These are phyloP conservation scores for Teleogryllus oceanicus DNA, from an alignment of 2,888 invertebrate species.

Conservation along the genomic window DNA sequence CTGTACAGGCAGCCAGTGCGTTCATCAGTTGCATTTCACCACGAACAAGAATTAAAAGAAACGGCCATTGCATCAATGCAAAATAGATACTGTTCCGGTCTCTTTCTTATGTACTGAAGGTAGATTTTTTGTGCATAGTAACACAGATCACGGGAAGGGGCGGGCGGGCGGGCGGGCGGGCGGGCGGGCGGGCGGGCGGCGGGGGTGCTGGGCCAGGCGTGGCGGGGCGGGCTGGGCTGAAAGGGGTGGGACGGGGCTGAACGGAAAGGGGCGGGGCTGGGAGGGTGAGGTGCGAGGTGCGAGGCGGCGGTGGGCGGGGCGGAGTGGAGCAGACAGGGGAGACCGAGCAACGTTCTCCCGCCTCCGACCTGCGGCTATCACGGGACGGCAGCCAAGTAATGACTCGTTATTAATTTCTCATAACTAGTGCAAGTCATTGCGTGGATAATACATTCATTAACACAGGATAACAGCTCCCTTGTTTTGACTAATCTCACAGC, in stretches of 20 bases:
- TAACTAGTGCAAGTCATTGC: conserved; percentile 6
- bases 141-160: not conserved
- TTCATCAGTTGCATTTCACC: too few species aligned
- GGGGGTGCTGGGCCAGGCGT: not conserved
- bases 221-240: not conserved
- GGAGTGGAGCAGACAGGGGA: not conserved
- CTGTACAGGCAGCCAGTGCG: too few species aligned
- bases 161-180: not conserved
- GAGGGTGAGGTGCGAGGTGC: not conserved
- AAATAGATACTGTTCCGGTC: too few species aligned
- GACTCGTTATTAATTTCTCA: conserved; percentile 3
- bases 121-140: too few species aligned
- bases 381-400: not conserved
- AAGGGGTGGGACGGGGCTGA: not conserved
- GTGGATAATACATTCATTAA: conserved; percentile 7
- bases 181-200: too few species aligned
- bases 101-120: too few species aligned
- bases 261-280: not conserved
- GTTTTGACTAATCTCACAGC: conserved; percentile 3
- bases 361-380: not conserved
- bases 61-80: too few species aligned
- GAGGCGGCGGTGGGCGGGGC: not conserved
- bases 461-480: conserved; percentile 5
- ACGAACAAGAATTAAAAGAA: too few species aligned
- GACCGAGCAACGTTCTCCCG: not conserved